Percentiles rank a stretch among this genome's conserved stretches.
Conservation (phyloP, 2,113 vertebrate species). For the Carassius carassius region DNA sequence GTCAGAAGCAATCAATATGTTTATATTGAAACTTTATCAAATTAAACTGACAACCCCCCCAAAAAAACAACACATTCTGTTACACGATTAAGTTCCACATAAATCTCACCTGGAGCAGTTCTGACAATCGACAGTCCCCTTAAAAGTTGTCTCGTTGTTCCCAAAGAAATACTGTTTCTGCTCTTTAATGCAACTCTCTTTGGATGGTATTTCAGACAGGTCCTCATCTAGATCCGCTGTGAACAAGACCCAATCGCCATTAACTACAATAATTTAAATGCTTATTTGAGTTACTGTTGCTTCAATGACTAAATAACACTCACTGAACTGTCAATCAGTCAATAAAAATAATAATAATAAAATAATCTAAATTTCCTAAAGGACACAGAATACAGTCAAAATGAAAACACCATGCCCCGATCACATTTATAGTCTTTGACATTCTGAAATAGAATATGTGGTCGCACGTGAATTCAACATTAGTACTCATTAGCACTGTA, state of each 20-base stretch:
- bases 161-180: slow-evolving; percentile 95
- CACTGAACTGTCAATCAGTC: too few species aligned
- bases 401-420: not conserved
- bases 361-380: too few species aligned
- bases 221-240: slow-evolving; percentile 87
- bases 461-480: not conserved
- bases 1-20: too few species aligned
- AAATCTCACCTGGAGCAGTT: slow-evolving; percentile 88
- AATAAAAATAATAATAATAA: too few species aligned
- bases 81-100: too few species aligned
- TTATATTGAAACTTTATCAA: too few species aligned
- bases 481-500: not conserved
- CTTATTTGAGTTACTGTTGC: not conserved
- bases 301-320: not conserved
- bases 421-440: not conserved
- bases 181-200: slow-evolving; percentile 93
- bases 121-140: slow-evolving; percentile 83
- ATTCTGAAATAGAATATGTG: not conserved
- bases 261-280: not conserved
- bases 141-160: slow-evolving; percentile 78
- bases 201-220: slow-evolving; percentile 71
- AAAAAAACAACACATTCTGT: too few species aligned
- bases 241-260: not conserved
- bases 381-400: not conserved
- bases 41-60: too few species aligned